phyloP scores from a whole-genome alignment of 2,888 invertebrate genomes.

The Sericinus montela region DNA sequence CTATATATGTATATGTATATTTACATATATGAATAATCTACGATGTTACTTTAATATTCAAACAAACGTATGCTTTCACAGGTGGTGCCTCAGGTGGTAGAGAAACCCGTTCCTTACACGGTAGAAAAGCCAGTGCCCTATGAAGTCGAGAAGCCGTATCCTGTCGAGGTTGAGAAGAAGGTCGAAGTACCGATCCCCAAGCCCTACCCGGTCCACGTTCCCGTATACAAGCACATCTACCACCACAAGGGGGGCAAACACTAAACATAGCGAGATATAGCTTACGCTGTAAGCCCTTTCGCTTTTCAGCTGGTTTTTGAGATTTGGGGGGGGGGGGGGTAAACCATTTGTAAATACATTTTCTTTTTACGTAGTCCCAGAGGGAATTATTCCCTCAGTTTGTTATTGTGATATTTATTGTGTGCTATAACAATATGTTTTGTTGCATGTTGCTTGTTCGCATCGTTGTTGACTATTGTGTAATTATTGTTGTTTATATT shows the following conservation, averaged over 20 bases:
- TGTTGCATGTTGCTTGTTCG: constrained; percentile 66
- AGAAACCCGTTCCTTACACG: constrained; percentile 85
- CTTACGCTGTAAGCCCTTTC: constrained; percentile 38
- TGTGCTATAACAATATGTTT: constrained; percentile 46
- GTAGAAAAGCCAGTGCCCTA: constrained; percentile 86
- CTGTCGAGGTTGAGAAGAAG: constrained; percentile 86
- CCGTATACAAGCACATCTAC: constrained; percentile 86
- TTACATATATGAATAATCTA: too few species aligned
- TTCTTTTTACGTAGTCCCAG: constrained; percentile 47
- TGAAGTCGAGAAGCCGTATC: constrained; percentile 86
- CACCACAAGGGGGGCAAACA: constrained; percentile 80
- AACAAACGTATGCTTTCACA: constrained; percentile 31
- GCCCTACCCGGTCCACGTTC: constrained; percentile 86
- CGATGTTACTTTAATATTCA: too few species aligned
- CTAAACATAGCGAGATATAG: constrained; percentile 44
- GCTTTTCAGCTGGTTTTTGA: not conserved
- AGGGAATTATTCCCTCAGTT: constrained; percentile 56
- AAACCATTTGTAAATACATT: constrained; percentile 56
- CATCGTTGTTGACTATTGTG: constrained; percentile 72
- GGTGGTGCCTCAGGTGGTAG: constrained; percentile 85
- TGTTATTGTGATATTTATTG: constrained; percentile 76
- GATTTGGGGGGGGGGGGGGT: constrained; percentile 25
- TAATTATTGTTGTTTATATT: constrained; percentile 59
- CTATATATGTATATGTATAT: too few species aligned
- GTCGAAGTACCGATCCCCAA: constrained; percentile 84